Evolutionary conservation across 2,113 vertebrate genomes (phyloP), one percentile per base, ranked within the genome.

Genomic region (Mirounga angustirostris): DNA sequence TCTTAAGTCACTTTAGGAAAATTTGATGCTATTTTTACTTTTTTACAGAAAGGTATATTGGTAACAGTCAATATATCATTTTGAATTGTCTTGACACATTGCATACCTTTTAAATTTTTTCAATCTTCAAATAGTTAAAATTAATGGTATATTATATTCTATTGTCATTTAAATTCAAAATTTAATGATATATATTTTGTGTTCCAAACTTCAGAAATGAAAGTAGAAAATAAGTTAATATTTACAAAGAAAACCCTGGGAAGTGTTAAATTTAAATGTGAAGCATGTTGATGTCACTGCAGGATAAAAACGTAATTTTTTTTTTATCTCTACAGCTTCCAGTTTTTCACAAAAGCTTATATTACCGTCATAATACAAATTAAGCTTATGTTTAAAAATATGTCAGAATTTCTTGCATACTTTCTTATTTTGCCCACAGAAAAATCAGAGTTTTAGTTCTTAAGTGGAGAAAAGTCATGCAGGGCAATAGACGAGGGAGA

Each of bases 111-210:
- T 61, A 9, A 91, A 87, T 73, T 63, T 61, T 82, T 69, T 24
- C 2, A 28, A n/a, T 7, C 28, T 61, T 43, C 15, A 16, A 61
- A n/a, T 69, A 82, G 73, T 74, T 67, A 85, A 74, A 80, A 80
- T 85, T 73, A 89, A 74, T 65, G 46, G 0, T 24, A 21, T 28
- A 30, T 11, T 43, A 58, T 46, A 54, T 69, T 46, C 28, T 30
- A 71, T 43, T 93, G 36, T 91, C 74, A 89, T 58, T 95, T 93
- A 91, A 58, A 83, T 24, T 81, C 7, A 86, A 30, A 81, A 30
- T 56, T 59, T 79, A 85, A 54, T 56, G n/a, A 58, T 58, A 30
- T 22, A 78, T 59, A 4, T 80, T 56, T 28, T 54, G 36, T 54
- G 7, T 24, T 58, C 33, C 16, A 80, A 90, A 3, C 4, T n/a